These are phyloP conservation scores for Hemiscyllium ocellatum DNA, from an alignment of 2,113 vertebrate genomes.

Conservation along the genomic window DNA sequence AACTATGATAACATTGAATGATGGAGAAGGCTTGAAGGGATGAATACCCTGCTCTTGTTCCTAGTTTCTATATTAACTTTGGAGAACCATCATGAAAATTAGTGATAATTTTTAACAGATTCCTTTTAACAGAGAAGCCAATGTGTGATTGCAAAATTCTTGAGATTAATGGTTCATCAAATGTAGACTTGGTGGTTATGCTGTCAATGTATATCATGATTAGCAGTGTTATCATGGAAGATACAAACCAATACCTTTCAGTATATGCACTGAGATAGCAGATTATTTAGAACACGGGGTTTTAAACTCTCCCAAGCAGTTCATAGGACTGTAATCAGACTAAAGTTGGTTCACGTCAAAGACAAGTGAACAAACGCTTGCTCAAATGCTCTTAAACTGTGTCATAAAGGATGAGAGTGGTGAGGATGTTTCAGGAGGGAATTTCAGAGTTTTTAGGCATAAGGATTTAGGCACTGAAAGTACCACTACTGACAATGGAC, in stretches of 20 bases:
- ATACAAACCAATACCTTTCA: background rate
- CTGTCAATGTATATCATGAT: background rate
- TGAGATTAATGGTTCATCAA: background rate
- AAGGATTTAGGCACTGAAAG: background rate
- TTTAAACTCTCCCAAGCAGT: background rate
- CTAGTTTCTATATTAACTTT: too few species aligned
- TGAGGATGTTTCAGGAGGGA: background rate
- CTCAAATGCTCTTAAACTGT: background rate
- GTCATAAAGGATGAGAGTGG: background rate
- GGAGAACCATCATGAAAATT: background rate
- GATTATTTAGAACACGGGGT: background rate
- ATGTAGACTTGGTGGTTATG: background rate
- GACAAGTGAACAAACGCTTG: background rate
- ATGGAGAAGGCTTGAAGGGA: too few species aligned
- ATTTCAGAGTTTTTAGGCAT: background rate
- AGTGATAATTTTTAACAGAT: background rate
- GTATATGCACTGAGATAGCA: background rate
- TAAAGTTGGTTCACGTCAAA: background rate
- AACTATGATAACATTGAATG: too few species aligned
- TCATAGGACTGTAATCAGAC: background rate
- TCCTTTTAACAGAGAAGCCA: background rate
- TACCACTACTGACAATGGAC: background rate
- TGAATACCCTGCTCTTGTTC: too few species aligned
- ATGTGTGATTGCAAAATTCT: background rate
- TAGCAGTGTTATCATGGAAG: background rate